These are phyloP conservation scores for Anodontia alba DNA, from an alignment of 2,888 invertebrate species.

Conservation along the genomic window DNA sequence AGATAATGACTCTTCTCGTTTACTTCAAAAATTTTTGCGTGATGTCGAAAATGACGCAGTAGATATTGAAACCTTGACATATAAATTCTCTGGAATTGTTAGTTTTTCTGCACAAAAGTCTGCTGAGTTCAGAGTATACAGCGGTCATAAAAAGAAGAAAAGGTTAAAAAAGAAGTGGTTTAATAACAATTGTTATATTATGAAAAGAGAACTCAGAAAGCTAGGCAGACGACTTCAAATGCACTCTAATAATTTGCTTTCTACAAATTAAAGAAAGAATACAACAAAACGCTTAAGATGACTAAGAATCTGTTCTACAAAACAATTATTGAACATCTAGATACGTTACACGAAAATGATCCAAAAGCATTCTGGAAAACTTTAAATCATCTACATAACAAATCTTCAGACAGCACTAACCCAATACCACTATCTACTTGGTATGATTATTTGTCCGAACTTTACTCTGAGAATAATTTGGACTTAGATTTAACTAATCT, in stretches of 20 bases:
- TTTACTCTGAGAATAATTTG: neutral
- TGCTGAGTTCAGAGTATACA: neutral
- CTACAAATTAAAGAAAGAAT: constrained; percentile 1
- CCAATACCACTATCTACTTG: neutral
- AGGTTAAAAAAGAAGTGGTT: neutral
- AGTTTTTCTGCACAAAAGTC: neutral
- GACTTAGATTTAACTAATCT: neutral
- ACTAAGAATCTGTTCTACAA: neutral
- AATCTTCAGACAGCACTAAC: neutral
- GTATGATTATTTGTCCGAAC: neutral
- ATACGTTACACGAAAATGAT: neutral
- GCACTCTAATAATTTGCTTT: neutral
- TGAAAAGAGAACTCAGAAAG: constrained; percentile 3
- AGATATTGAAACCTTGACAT: neutral
- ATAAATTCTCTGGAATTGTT: neutral
- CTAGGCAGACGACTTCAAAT: neutral
- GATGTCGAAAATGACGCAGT: neutral
- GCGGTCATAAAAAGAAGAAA: neutral
- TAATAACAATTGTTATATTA: neutral
- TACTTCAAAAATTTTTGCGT: neutral
- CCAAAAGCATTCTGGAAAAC: neutral
- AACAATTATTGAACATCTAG: neutral
- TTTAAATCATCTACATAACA: neutral
- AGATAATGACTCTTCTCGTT: neutral
- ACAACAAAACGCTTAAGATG: neutral